These are phyloP conservation scores for Stictonetta naevosa DNA, from an alignment of 2,113 vertebrate species.

Conservation along the genomic window DNA sequence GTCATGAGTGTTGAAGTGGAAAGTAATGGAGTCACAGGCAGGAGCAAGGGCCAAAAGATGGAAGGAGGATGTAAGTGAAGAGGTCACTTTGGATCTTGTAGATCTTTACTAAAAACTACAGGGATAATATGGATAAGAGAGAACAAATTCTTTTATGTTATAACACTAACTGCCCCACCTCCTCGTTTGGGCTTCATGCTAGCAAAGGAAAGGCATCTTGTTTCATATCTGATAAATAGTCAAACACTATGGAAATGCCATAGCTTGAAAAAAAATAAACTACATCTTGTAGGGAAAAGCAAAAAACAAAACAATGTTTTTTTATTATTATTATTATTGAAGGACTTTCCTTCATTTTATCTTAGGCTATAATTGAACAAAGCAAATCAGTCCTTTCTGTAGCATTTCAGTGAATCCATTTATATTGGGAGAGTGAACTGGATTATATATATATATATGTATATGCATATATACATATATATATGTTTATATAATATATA, in stretches of 20 bases:
- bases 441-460: too few species aligned
- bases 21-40: not conserved
- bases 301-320: not conserved
- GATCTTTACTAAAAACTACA: not conserved
- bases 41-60: slow-evolving; percentile 30
- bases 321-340: not conserved
- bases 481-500: too few species aligned
- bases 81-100: slow-evolving; percentile 49
- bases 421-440: not conserved
- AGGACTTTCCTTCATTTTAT: not conserved
- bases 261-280: not conserved
- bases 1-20: not conserved
- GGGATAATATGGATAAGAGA: slow-evolving; percentile 6
- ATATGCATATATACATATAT: too few species aligned
- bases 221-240: not conserved
- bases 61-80: not conserved
- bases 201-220: not conserved
- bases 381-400: not conserved
- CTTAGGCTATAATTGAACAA: not conserved
- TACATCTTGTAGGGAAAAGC: fast-evolving
- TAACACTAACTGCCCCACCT: slow-evolving; percentile 24
- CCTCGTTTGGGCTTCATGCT: not conserved
- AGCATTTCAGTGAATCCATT: not conserved
- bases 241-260: not conserved
- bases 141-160: not conserved